Base-by-base conservation (phyloP, 1,140 invertebrate species). In the Galleria mellonella region DNA sequence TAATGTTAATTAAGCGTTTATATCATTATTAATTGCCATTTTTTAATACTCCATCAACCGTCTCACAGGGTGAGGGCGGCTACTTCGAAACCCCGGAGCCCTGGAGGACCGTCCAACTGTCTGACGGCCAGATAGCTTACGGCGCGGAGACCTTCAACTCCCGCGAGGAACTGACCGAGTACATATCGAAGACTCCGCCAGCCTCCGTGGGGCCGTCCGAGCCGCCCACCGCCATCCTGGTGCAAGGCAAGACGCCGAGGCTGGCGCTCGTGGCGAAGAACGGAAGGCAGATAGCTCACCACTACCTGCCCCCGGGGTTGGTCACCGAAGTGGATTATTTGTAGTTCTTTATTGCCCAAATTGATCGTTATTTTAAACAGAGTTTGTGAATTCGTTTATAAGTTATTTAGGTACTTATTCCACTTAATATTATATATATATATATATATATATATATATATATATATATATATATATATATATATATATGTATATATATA, bases 1-100 rank as follows among this genome's bases (percentile, higher is more conserved):
- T n/a, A n/a, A n/a, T n/a, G n/a, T n/a, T n/a, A n/a, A n/a, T n/a
- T n/a, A n/a, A n/a, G n/a, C n/a, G n/a, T n/a, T n/a, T n/a, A n/a
- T n/a, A n/a, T n/a, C n/a, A n/a, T n/a, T 15, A 15, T 37, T 12
- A 6, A 33, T 33, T 28, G n/a, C n/a, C n/a, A n/a, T n/a, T n/a
- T n/a, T n/a, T n/a, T n/a, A n/a, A n/a, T n/a, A n/a, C n/a, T n/a
- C n/a, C n/a, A n/a, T n/a, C n/a, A 28, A 30, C 14, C 17, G 6
- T 23, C 2, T 23, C 17, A 30, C 47, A 82, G 73, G 75, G 78
- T 9, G 73, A 74, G 27, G 70, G 75, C 31, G 78, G 78, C 0
- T 81, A 76, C 51, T 78, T 81, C 59, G 72, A 72, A 17, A 78
- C 76, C 0, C 29, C 63, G 1, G 27, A 47, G 5, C 49, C 66